Evolutionary conservation across 2,113 vertebrate species (phyloP), one percentile per base, ranked within the genome.

Genomic region (Zosterops japonicus): DNA sequence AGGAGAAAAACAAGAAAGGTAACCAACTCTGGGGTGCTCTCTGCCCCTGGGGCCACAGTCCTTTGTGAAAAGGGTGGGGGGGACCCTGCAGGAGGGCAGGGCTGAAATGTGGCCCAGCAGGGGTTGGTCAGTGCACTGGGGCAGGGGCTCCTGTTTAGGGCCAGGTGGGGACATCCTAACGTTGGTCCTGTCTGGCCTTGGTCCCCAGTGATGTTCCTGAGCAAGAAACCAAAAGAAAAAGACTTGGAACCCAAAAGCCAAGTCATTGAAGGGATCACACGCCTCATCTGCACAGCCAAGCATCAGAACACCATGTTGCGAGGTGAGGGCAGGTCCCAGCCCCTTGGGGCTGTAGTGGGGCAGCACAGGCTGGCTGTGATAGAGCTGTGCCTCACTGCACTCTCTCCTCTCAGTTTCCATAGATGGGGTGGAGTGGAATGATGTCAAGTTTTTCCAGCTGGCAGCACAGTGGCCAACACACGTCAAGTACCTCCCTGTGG

Each of bases 1-100:
- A 99, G 98, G 99, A 99, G 97, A 99, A 99, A 91, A 99, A 99
- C 93, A 98, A 98, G 95, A 98, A 98, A 97, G 98, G 98, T 98
- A 94, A 97, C 59, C 44, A 63, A 46, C 52, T 53, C 33, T 5
- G 49, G 50, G 44, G 39, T 55, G 46, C 24, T 52, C 13, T 6
- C 16, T 29, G n/a, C 79, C 97, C 98, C 97, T 97, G 97, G 72
- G 97, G 97, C 8, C 97, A 95, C 11, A 98, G 92, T 82, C 79
- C 97, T 82, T 97, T 97, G 61, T 25, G 89, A 35, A 98, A 97
- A 69, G 98, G 93, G 67, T 21, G 31, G 84, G 98, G 83, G 97
- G 95, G 98, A n/a, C 33, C 97, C 88, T 97, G 92, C 93, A 98
- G 98, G 50, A 82, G 52, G 52, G 70, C 29, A 36, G 31, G 24